Percentiles rank a stretch among this genome's conserved stretches.
phyloP scores from a whole-genome alignment of 2,888 invertebrate species.

The Drosophila formosana region DNA sequence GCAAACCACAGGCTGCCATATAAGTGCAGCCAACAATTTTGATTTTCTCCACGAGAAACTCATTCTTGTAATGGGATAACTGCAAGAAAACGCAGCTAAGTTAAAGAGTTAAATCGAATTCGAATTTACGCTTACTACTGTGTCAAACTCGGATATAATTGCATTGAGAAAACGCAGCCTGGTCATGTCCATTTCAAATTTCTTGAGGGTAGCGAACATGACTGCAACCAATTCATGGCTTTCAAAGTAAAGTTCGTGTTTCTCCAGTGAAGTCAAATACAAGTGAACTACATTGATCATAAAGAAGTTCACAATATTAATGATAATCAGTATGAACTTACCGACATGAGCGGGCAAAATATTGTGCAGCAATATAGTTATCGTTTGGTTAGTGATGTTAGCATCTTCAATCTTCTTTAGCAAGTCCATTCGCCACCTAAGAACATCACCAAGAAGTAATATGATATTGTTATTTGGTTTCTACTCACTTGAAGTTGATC shows the following conservation, averaged over 20 bases:
- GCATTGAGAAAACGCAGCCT: conserved; percentile 92
- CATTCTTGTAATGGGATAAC: conserved; percentile 86
- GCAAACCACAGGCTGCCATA: conserved; percentile 98
- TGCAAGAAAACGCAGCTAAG: conserved; percentile 77
- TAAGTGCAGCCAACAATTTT: conserved; percentile 98
- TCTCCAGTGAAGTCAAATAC: conserved; percentile 89
- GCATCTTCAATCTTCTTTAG: conserved; percentile 94
- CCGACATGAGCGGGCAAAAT: conserved; percentile 97
- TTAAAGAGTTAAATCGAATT: neutral
- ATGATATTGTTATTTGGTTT: neutral
- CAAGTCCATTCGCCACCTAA: conserved; percentile 88
- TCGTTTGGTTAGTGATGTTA: conserved; percentile 92
- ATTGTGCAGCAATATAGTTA: conserved; percentile 94
- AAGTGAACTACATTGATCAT: conserved; percentile 68
- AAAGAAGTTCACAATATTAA: neutral
- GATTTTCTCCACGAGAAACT: conserved; percentile 95
- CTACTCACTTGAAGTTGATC: conserved; percentile 90
- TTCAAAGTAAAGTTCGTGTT: conserved; percentile 93
- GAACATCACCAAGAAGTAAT: neutral
- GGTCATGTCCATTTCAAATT: conserved; percentile 89
- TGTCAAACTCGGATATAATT: conserved; percentile 96
- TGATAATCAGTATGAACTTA: conserved; percentile 82
- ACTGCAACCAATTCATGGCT: conserved; percentile 95
- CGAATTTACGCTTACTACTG: conserved; percentile 87
- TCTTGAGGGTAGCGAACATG: conserved; percentile 97